Evolutionary conservation across 2,113 vertebrate genomes (phyloP).

Genomic region (Pyxicephalus adspersus): DNA sequence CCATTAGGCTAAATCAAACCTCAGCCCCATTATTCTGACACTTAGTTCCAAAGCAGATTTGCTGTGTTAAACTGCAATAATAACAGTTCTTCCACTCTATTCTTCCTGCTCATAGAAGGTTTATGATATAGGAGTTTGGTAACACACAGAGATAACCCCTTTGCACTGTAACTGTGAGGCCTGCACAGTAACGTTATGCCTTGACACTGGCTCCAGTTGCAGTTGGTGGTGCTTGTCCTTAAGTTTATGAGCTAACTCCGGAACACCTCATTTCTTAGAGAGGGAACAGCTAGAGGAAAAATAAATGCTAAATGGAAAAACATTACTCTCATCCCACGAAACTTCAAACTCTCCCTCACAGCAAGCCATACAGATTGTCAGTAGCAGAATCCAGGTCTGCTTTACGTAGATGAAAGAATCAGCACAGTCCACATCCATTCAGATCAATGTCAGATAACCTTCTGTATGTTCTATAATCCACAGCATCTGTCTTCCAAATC

Average conservation of each 20-base stretch:
- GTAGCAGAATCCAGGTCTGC: neutral
- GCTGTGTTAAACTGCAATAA: no score
- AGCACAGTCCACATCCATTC: neutral
- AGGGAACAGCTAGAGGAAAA: slow-evolving; percentile 51
- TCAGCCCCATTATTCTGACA: no score
- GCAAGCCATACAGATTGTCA: neutral
- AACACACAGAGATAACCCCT: neutral
- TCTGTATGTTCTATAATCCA: neutral
- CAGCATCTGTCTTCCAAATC: neutral
- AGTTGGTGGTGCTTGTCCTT: slow-evolving; percentile 44
- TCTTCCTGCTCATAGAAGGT: neutral
- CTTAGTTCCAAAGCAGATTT: no score
- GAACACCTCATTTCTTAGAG: slow-evolving; percentile 49
- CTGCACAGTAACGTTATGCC: slow-evolving; percentile 4
- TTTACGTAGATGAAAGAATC: neutral
- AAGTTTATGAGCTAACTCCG: slow-evolving; percentile 53
- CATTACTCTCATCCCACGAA: slow-evolving; percentile 35
- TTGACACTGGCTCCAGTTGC: slow-evolving; percentile 37
- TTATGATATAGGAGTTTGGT: neutral
- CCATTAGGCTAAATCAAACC: no score
- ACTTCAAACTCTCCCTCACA: neutral
- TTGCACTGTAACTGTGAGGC: neutral
- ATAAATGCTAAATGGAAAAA: slow-evolving; percentile 54
- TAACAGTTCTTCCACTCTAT: neutral
- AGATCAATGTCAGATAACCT: neutral